phyloP scores from a whole-genome alignment of 1,140 invertebrate genomes.

The Zaprionus lachaisei region DNA sequence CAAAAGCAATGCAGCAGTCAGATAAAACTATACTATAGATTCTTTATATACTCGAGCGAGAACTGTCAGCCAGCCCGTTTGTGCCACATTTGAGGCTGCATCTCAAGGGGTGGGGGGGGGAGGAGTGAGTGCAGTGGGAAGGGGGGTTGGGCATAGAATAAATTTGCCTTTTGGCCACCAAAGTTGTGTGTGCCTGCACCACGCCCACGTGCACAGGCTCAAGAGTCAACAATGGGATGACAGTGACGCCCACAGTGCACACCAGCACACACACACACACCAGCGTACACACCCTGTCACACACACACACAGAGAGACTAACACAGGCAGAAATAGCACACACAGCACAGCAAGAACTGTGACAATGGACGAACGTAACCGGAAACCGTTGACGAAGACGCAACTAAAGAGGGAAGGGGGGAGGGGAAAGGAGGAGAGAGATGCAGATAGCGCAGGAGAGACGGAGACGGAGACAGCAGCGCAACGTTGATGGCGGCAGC shows the following conservation, averaged over 20 bases:
- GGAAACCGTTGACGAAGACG: constrained; percentile 49
- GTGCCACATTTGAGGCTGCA: constrained; percentile 40
- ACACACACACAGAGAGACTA: constrained; percentile 12
- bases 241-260: constrained; percentile 43
- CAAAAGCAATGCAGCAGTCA: constrained; percentile 9
- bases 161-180: constrained; percentile 73
- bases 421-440: neutral
- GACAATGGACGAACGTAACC: constrained; percentile 56
- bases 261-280: constrained; percentile 35
- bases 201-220: constrained; percentile 41
- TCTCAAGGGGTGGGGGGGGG: neutral
- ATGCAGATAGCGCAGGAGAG: constrained; percentile 12
- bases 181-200: constrained; percentile 46
- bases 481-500: constrained; percentile 19
- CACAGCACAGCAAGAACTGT: constrained; percentile 16
- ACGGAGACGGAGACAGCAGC: constrained; percentile 10
- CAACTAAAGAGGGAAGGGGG: constrained; percentile 19
- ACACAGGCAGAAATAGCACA: neutral
- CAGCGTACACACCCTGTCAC: constrained; percentile 22
- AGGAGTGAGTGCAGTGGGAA: neutral
- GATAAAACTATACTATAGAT: constrained; percentile 25
- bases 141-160: constrained; percentile 43
- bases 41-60: constrained; percentile 19
- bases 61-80: constrained; percentile 28
- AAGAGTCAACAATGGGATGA: constrained; percentile 62